Conservation (phyloP, 2,888 invertebrate genomes). For the Pseudococcus longispinus region DNA sequence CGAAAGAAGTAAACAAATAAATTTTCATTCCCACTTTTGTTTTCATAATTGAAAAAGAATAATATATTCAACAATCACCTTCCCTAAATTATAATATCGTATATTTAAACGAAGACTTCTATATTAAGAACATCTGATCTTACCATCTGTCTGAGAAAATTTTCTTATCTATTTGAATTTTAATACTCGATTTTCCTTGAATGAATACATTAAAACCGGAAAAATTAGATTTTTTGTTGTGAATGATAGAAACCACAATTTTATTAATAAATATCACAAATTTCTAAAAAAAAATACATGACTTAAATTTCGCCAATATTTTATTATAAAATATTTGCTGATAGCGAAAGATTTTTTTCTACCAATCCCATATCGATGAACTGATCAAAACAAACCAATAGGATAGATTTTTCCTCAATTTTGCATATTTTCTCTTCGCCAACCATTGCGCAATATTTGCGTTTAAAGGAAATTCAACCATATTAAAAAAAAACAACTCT, state of each 20-base stretch:
- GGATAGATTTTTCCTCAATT: not conserved
- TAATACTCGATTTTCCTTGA: constrained; percentile 7
- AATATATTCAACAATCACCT: not conserved
- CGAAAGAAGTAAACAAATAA: not conserved
- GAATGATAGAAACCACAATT: not conserved
- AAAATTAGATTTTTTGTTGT: not conserved
- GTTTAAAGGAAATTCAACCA: not conserved
- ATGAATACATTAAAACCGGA: constrained; percentile 29
- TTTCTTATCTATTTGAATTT: not conserved
- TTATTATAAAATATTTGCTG: not conserved
- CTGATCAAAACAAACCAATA: not conserved
- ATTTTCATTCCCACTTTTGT: not conserved
- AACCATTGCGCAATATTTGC: not conserved
- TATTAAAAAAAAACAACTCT: not conserved
- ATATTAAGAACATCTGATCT: not conserved
- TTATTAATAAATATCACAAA: not conserved
- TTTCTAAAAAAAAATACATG: not conserved
- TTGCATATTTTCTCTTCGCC: not conserved
- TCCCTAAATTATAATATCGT: not conserved
- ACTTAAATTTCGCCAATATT: not conserved
- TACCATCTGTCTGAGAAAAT: not conserved
- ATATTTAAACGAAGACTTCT: not conserved
- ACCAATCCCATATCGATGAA: not conserved
- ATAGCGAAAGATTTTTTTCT: not conserved
- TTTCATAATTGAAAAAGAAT: not conserved